Conservation (phyloP, 2,113 vertebrate genomes). For the Mobula hypostoma region DNA sequence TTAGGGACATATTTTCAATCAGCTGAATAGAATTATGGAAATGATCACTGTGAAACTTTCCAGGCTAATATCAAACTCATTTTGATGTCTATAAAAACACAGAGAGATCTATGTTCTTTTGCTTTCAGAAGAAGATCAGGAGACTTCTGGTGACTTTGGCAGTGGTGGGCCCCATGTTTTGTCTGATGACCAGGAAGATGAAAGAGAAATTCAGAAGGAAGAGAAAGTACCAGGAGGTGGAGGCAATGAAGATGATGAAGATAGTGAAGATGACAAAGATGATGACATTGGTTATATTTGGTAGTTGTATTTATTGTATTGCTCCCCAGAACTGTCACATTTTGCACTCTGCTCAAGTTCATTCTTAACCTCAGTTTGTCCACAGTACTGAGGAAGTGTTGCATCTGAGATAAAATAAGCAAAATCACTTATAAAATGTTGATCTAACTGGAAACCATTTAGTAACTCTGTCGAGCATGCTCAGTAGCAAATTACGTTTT, state of each 20-base stretch:
- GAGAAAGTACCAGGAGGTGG: slow-evolving; percentile 72
- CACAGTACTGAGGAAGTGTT: slow-evolving; percentile 14
- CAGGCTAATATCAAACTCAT: not conserved
- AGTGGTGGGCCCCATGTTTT: slow-evolving; percentile 79
- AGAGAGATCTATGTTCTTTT: not conserved
- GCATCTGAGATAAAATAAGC: slow-evolving; percentile 11
- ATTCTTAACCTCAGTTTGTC: slow-evolving; percentile 54
- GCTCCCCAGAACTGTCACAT: slow-evolving; percentile 48
- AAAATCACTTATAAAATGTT: slow-evolving; percentile 29
- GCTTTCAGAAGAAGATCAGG: slow-evolving; percentile 77
- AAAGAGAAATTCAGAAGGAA: slow-evolving; percentile 53
- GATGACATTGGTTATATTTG: slow-evolving; percentile 83
- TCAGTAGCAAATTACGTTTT: slow-evolving; percentile 9
- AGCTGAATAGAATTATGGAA: not conserved
- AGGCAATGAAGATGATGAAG: slow-evolving; percentile 83
- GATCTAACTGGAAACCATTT: slow-evolving; percentile 2
- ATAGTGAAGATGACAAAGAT: slow-evolving; percentile 86
- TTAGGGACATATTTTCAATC: no score
- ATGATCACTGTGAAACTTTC: not conserved
- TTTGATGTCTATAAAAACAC: not conserved
- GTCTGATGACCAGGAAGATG: slow-evolving; percentile 81
- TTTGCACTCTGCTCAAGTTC: slow-evolving; percentile 56
- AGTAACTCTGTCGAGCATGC: slow-evolving; percentile 23
- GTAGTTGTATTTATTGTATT: slow-evolving; percentile 53
- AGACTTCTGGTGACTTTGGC: slow-evolving; percentile 89